A percentile compares a stretch with the other conserved stretches of the same genome.
Conservation (phyloP, 2,797 vertebrate species). For the Catostomus latipinnis region DNA sequence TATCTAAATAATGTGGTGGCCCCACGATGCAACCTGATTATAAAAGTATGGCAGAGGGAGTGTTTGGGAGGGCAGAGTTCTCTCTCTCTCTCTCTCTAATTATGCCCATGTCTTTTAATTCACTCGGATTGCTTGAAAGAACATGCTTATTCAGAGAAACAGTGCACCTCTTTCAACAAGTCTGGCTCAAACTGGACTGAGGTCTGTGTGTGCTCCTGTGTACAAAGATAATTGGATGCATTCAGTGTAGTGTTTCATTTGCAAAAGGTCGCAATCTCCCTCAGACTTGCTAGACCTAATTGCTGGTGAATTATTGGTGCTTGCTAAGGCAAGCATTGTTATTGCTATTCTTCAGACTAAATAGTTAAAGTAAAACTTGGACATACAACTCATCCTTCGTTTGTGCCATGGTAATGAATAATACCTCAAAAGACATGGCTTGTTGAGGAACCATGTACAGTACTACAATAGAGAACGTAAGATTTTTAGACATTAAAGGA, state of each 20-base stretch:
- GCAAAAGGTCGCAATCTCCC: conserved; percentile 13
- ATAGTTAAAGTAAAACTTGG: no score
- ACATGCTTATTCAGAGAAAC: conserved; percentile 15
- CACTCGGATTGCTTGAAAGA: conserved; percentile 21
- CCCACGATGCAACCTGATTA: conserved; percentile 48
- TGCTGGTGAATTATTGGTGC: no score
- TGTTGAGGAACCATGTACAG: no score
- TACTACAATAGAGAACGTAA: no score
- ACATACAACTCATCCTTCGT: no score
- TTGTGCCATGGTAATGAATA: no score
- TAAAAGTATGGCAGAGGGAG: background rate
- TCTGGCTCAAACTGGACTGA: conserved; percentile 44
- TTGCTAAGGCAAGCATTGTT: no score
- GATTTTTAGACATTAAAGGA: no score
- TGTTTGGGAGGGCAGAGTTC: conserved; percentile 22
- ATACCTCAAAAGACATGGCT: no score
- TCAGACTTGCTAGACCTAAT: background rate
- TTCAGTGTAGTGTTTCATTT: background rate
- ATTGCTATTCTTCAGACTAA: no score
- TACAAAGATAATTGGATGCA: conserved; percentile 38
- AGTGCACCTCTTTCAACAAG: conserved; percentile 20
- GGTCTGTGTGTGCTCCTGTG: background rate
- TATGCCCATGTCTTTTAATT: conserved; percentile 32
- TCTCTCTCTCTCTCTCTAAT: conserved; percentile 7
- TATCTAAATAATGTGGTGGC: conserved; percentile 49